Percentiles rank a stretch among this genome's conserved stretches.
phyloP scores from a whole-genome alignment of 2,888 invertebrate species.

The Escarpia spicata region DNA sequence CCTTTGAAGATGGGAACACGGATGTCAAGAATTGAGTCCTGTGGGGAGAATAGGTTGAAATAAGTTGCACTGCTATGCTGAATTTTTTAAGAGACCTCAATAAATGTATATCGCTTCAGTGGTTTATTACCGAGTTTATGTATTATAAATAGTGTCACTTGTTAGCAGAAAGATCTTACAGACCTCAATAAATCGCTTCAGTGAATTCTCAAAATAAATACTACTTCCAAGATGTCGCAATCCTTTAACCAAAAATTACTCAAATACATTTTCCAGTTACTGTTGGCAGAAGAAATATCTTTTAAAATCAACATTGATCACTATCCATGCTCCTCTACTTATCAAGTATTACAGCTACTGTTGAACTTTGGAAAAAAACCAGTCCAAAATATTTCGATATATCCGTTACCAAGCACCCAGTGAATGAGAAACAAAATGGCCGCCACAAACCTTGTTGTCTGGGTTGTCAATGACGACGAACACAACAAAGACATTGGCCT shows the following conservation, averaged over 20 bases:
- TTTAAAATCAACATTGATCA: too few relatives aligned
- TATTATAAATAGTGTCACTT: too few relatives aligned
- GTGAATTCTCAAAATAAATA: too few relatives aligned
- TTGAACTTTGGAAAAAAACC: not conserved
- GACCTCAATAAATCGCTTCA: too few relatives aligned
- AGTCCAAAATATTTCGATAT: not conserved
- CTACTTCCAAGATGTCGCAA: too few relatives aligned
- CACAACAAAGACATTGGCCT: slow-evolving; percentile 88
- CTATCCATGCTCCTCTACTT: too few relatives aligned
- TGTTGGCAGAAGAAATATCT: too few relatives aligned
- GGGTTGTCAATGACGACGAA: slow-evolving; percentile 97
- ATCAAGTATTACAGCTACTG: not conserved
- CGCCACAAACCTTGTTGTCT: slow-evolving; percentile 77
- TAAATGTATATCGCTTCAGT: too few relatives aligned
- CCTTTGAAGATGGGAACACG: slow-evolving; percentile 79
- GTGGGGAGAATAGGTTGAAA: slow-evolving; percentile 48
- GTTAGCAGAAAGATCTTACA: too few relatives aligned
- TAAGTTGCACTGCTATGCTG: not conserved
- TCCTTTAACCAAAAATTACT: too few relatives aligned
- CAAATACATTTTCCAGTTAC: too few relatives aligned
- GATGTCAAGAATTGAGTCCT: slow-evolving; percentile 92
- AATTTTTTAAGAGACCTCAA: not conserved
- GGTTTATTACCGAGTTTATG: too few relatives aligned
- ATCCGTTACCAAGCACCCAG: not conserved
- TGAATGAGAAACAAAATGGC: not conserved